Evolutionary conservation across 2,797 vertebrate species (phyloP).

Genomic region (Spea hammondii): DNA sequence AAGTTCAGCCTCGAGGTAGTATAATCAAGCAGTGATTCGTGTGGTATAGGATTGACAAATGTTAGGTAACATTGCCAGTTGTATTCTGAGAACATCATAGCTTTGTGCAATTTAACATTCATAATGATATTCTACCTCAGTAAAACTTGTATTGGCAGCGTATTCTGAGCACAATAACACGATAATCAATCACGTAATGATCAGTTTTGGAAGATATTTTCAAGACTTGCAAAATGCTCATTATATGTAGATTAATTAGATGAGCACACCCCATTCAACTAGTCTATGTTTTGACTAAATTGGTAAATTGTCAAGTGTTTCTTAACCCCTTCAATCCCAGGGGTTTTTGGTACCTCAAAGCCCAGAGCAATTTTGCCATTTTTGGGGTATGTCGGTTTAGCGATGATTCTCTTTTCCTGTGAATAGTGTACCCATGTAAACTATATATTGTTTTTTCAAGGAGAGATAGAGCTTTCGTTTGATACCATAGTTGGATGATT

Average conservation of each 20-base stretch:
- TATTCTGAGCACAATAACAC: conserved; percentile 37
- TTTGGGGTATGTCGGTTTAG: too few relatives aligned
- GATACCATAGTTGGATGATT: too few relatives aligned
- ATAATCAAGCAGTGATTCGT: conserved; percentile 24
- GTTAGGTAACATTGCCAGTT: conserved; percentile 31
- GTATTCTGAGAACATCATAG: conserved; percentile 41
- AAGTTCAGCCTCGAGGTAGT: conserved; percentile 10
- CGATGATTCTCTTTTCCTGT: too few relatives aligned
- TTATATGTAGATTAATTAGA: conserved; percentile 38
- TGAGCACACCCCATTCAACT: conserved; percentile 24
- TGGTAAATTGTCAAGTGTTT: not conserved
- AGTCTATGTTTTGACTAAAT: conserved; percentile 1
- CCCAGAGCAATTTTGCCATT: too few relatives aligned
- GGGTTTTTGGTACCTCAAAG: too few relatives aligned
- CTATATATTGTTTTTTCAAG: too few relatives aligned
- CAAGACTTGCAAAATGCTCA: conserved; percentile 36
- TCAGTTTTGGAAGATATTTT: conserved; percentile 39
- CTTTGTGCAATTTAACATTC: conserved; percentile 45
- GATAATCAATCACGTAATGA: conserved; percentile 48
- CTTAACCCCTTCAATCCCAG: too few relatives aligned
- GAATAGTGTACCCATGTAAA: too few relatives aligned
- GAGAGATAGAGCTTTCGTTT: too few relatives aligned
- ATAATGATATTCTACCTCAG: conserved; percentile 46
- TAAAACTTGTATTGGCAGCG: conserved; percentile 43
- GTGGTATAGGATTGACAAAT: conserved; percentile 36